phyloP scores from a whole-genome alignment of 2,888 invertebrate genomes.

The Actias luna region DNA sequence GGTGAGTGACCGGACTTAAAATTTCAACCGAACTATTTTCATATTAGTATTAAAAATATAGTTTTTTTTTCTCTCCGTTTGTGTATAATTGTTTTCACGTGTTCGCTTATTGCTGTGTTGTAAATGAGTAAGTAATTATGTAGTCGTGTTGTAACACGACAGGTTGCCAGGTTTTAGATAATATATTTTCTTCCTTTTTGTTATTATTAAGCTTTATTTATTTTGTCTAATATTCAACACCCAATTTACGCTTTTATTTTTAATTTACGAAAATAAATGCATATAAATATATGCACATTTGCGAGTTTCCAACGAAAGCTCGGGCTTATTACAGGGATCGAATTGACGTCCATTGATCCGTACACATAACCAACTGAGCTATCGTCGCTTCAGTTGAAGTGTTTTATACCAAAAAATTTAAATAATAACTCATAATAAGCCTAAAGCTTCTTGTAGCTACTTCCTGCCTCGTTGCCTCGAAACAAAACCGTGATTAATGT shows the following conservation, averaged over 20 bases:
- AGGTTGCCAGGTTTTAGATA: neutral
- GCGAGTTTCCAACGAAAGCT: too few species aligned
- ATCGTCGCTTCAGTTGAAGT: too few species aligned
- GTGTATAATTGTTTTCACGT: neutral
- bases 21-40: neutral
- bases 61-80: neutral
- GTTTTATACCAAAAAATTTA: too few species aligned
- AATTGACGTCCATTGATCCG: too few species aligned
- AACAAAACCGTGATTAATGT: neutral
- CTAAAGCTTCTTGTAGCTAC: neutral
- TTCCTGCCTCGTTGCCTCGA: neutral
- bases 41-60: neutral
- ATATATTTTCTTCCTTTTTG: neutral
- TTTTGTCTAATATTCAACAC: too few species aligned
- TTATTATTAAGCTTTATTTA: too few species aligned
- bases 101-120: neutral
- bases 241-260: too few species aligned
- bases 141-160: neutral
- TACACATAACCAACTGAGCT: too few species aligned
- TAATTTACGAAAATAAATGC: too few species aligned
- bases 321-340: too few species aligned
- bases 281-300: too few species aligned
- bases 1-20: conserved; percentile 64
- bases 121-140: neutral
- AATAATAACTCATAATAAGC: neutral